Percentiles rank a stretch among this genome's conserved stretches.
phyloP scores from a whole-genome alignment of 2,888 invertebrate genomes.

The Dorcus hopei region DNA sequence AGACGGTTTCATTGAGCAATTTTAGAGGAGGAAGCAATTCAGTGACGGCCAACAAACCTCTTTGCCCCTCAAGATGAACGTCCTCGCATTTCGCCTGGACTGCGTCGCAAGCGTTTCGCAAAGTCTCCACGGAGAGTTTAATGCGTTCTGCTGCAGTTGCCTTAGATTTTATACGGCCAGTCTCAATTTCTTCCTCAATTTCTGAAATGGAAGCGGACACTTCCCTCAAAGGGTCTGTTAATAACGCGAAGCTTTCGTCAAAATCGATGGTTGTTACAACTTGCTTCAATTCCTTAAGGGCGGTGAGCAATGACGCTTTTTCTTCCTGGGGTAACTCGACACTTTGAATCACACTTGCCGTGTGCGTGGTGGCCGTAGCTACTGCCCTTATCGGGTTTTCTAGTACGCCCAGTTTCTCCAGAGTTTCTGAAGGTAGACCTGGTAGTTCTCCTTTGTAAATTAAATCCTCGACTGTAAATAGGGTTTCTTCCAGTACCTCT shows the following conservation, averaged over 20 bases:
- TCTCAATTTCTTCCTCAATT: not conserved
- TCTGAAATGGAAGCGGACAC: not conserved
- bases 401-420: conserved; percentile 22
- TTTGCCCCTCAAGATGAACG: not conserved
- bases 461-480: not conserved
- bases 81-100: not conserved
- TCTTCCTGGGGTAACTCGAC: not conserved
- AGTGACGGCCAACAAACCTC: not conserved
- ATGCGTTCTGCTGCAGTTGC: not conserved
- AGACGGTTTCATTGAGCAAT: conserved; percentile 8
- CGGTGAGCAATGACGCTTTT: too few relatives aligned
- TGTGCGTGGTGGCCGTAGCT: conserved; percentile 2
- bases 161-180: not conserved
- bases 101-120: not conserved
- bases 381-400: conserved; percentile 29
- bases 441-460: not conserved
- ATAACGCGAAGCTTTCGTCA: not conserved
- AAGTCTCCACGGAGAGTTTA: not conserved
- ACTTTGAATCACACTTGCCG: not conserved
- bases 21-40: not conserved
- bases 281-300: not conserved
- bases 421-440: conserved; percentile 8
- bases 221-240: not conserved
- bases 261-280: not conserved
- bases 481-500: not conserved